A percentile compares a stretch with the other conserved stretches of the same genome.
phyloP scores from a whole-genome alignment of 2,797 vertebrate genomes.

The Sus cebifrons region DNA sequence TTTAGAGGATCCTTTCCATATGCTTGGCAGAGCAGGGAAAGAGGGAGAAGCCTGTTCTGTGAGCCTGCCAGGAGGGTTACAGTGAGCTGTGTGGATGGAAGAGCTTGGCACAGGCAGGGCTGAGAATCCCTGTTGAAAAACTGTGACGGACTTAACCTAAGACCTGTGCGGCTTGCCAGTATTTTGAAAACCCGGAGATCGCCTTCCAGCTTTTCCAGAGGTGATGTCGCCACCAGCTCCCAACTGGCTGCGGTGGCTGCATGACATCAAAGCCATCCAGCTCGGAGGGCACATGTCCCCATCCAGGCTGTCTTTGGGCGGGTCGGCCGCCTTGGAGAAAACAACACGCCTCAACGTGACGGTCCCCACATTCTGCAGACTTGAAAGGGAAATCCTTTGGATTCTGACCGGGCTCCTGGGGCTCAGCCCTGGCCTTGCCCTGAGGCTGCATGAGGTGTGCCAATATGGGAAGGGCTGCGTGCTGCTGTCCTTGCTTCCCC shows the following conservation, averaged over 20 bases:
- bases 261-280: not conserved
- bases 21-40: not conserved
- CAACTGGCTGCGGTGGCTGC: rapidly evolving
- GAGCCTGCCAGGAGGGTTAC: not conserved
- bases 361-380: conserved; percentile 29
- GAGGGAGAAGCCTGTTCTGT: not conserved
- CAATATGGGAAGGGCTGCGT: not conserved
- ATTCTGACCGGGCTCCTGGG: conserved; percentile 32
- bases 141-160: not conserved
- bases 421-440: not conserved
- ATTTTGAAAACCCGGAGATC: not conserved
- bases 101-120: not conserved
- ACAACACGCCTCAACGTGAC: conserved; percentile 69
- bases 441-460: conserved; percentile 45
- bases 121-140: not conserved
- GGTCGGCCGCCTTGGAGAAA: conserved; percentile 65
- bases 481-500: not conserved
- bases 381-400: conserved; percentile 67
- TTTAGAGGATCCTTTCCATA: not conserved
- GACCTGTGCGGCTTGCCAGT: not conserved
- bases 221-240: not conserved
- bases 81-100: rapidly evolving
- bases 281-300: not conserved
- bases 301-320: not conserved
- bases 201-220: not conserved